Base-by-base conservation (phyloP, 1,140 invertebrate genomes). In the Diachasmimorpha longicaudata region DNA sequence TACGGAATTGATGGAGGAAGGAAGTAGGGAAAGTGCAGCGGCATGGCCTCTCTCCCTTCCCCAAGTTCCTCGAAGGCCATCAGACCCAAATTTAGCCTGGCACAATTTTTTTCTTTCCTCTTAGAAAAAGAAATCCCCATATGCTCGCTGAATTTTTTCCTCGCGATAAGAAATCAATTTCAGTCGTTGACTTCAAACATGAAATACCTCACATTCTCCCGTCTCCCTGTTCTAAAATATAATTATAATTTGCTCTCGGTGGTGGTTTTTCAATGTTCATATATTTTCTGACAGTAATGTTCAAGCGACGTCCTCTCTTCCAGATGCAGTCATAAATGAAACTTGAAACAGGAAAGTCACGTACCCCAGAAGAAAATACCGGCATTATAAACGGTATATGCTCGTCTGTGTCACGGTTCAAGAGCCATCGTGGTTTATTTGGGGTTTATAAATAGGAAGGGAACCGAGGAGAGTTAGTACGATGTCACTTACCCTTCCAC, bases 211-310 rank as follows among this genome's bases (percentile, higher is more conserved):
- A 31, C 6, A 31, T 31, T 31, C 31, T 31, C 6, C 6, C 6
- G 31, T 6, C 31, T 31, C 31, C 2, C 31, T 31, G 31, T 6
- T 31, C 31, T 31, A 6, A 31, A 31, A 31, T 31, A 3, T 31
- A 31, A 31, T 31, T 31, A 31, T 31, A 3, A 31, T 31, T 31
- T 3, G 31, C 31, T 31, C 31, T 31, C 6, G 2, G 2, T 31
- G 2, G 31, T 6, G 31, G 6, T 31, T 31, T 31, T 6, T 6
- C 6, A 31, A 46, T 25, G n/a, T 36, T 39, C n/a, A 19, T 44
- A 66, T 68, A 66, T 67, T 67, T 48, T 67, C 67, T 63, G 31
- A 31, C 31, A 3, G 58, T 67, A 48, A 63, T 67, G 37, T 67
- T 67, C 23, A 55, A 36, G 16, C 46, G 36, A 19, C 14, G n/a